Evolutionary conservation across 2,113 vertebrate species (phyloP), one percentile per base, ranked within the genome.

Genomic region (Felis chaus): DNA sequence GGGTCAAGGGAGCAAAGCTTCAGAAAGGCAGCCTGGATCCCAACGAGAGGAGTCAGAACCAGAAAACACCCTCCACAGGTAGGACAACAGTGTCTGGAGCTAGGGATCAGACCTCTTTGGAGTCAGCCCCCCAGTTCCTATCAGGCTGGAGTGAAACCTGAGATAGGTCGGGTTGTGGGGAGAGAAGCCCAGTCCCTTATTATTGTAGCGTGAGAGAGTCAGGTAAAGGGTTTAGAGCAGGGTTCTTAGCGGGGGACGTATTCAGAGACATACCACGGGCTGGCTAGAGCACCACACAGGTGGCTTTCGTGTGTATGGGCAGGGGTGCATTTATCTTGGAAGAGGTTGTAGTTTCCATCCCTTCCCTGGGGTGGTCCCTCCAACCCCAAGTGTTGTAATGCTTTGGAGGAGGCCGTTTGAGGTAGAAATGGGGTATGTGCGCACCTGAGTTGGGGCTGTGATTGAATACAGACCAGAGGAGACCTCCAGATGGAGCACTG

Each of bases 1-100:
- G 27, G 29, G 63, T 61, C 2, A 96, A 93, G 8, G 94, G 27
- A 7, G 61, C 45, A 19, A 97, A 41, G 48, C 57, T 81, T 50
- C 97, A 92, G 83, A 68, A 86, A 12, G 84, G 65, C 31, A 57
- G 9, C 23, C 13, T 61, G 31, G 88, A 31, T 48, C 29, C 48
- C 1, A 5, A 31, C 0, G 39, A 83, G 45, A 57, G 8, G 39
- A 74, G n/a, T 88, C 87, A 63, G 50, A 36, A 73, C 41, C 94
- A 92, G 21, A 12, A 92, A 29, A 63, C 2, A 0, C 23, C 27
- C 23, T 71, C 90, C 53, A 0, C 45, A 92, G 92, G 96, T 97
- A 80, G 71, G 11, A n/a, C 2, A 4, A 29, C 1, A 6, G 0
- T 0, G 1, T 36, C 7, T n/a, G 68, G 8, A 50, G 27, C 21